Evolutionary conservation across 2,888 invertebrate genomes (phyloP), one percentile per base, ranked within the genome.

Genomic region (Cenopis cana): DNA sequence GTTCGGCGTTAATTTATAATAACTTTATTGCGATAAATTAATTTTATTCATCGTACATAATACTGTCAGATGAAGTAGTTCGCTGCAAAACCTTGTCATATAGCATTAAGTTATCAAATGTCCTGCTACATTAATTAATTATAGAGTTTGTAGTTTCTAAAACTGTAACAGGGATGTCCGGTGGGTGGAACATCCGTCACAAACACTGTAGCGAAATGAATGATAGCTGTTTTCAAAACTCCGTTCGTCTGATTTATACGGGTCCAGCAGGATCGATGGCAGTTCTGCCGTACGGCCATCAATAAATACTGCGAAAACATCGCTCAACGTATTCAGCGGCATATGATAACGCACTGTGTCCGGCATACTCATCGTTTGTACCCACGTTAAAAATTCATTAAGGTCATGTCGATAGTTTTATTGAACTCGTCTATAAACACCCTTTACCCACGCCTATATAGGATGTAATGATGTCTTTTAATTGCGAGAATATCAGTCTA

Each of bases 291-390:
- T 82, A 80, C 80, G 82, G 80, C 82, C 87, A 88, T 88, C 87
- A 86, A 89, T 88, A 87, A 86, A 86, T 80, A 83, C 84, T 85
- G 80, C 81, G 80, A 83, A 85, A 83, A 82, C 82, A 85, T 87
- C 81, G 81, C 79, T 87, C 83, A 77, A 64, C 65, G 59, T 65
- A 75, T 70, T 76, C 46, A 73, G 61, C 62, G 67, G 56, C 33
- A 69, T 64, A 61, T 73, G 73, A 75, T 74, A 74, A 74, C 73
- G 67, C 70, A 68, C 67, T 59, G 54, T 69, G 72, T 68, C 49
- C 66, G 61, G 46, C 17, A 20, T 33, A 46, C 29, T 66, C 54
- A 36, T 50, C 55, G 33, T 50, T 62, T 41, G 56, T 64, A 52
- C 56, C 57, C n/a, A 64, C 70, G 60, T 66, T 60, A 66, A 66